These are phyloP conservation scores for Cheilosia grossa DNA, from an alignment of 2,888 invertebrate species.

Conservation along the genomic window DNA sequence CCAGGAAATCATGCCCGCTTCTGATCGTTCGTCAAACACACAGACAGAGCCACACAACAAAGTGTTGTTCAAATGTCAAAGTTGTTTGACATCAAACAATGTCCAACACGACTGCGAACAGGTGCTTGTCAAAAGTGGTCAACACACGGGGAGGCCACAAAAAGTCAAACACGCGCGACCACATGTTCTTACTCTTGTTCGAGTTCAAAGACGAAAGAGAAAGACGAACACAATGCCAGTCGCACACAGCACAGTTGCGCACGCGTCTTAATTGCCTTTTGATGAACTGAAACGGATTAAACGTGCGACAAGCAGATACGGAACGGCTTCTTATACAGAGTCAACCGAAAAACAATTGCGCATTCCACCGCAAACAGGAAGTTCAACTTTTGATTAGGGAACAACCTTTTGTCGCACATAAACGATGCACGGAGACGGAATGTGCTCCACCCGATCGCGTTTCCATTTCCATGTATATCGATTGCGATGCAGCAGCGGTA, in stretches of 20 bases:
- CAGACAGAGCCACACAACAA: constrained; percentile 17
- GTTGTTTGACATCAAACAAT: constrained; percentile 72
- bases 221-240: constrained; percentile 30
- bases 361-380: constrained; percentile 59
- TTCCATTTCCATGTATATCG: constrained; percentile 45
- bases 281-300: constrained; percentile 52
- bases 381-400: constrained; percentile 61
- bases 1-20: constrained; percentile 61
- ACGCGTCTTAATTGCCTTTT: constrained; percentile 70
- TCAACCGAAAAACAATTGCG: constrained; percentile 49
- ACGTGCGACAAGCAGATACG: constrained; percentile 23
- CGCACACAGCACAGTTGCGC: constrained; percentile 46
- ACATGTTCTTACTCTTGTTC: constrained; percentile 59
- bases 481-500: constrained; percentile 26
- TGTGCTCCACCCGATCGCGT: constrained; percentile 62
- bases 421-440: constrained; percentile 28
- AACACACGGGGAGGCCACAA: constrained; percentile 42
- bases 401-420: constrained; percentile 59
- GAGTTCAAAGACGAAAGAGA: constrained; percentile 43
- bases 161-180: constrained; percentile 53
- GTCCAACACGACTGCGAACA: constrained; percentile 69
- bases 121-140: constrained; percentile 68
- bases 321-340: neutral
- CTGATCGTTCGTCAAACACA: constrained; percentile 1
- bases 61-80: constrained; percentile 70